A percentile compares a stretch with the other conserved stretches of the same genome.
These are phyloP conservation scores for Falcunculus frontatus DNA, from an alignment of 2,113 vertebrate species.

Conservation along the genomic window DNA sequence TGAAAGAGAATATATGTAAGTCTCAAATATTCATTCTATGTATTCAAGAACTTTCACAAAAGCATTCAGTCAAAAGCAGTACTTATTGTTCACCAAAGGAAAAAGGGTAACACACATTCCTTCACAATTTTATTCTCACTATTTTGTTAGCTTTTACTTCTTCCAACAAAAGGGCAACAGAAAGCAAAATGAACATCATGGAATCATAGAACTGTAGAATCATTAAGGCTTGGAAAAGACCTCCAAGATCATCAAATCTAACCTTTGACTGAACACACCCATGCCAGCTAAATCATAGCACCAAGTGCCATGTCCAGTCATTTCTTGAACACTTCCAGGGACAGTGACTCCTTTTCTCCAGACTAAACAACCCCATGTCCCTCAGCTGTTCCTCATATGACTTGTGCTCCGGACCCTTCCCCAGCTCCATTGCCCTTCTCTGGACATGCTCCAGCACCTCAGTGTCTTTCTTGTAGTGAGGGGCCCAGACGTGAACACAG, in stretches of 20 bases:
- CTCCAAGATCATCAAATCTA: not conserved
- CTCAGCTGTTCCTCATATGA: not conserved
- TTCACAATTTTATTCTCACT: not conserved
- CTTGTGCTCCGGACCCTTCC: not conserved
- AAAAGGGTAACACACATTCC: not conserved
- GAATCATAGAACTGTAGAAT: not conserved
- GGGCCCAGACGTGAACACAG: not conserved
- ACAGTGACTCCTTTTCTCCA: not conserved
- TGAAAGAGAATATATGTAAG: not conserved
- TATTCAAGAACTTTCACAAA: not conserved
- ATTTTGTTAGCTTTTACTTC: not conserved
- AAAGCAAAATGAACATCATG: not conserved
- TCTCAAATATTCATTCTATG: not conserved
- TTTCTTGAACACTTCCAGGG: not conserved
- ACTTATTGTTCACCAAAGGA: not conserved
- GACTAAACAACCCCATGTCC: not conserved
- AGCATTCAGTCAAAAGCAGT: not conserved
- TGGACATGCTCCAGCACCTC: accelerated
- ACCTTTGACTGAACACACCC: not conserved
- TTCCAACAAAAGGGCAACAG: not conserved
- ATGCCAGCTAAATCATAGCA: not conserved
- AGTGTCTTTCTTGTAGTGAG: not conserved
- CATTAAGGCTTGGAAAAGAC: not conserved
- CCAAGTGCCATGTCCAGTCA: not conserved
- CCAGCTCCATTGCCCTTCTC: not conserved